phyloP scores from a whole-genome alignment of 2,797 vertebrate genomes.

The Craterocephalus amniculus region DNA sequence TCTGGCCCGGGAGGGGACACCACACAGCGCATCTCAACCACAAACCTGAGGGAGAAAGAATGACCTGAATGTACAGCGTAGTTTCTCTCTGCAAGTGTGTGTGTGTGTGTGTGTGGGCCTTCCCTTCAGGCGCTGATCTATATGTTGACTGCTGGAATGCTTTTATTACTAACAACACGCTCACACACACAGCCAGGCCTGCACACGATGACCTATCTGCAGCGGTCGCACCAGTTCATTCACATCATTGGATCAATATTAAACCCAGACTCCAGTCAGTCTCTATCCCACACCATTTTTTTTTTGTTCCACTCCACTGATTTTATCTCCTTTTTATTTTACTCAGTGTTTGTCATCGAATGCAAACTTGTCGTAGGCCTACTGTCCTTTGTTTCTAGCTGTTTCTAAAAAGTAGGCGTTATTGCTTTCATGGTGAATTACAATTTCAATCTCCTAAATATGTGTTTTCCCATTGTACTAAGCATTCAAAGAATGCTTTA shows the following conservation, averaged over 20 bases:
- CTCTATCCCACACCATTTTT: not conserved
- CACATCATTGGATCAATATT: conserved; percentile 52
- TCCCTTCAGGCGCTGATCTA: conserved; percentile 53
- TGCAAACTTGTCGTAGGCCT: not conserved
- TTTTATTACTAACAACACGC: conserved; percentile 62
- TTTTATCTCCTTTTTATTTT: not conserved
- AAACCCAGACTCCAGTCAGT: conserved; percentile 11
- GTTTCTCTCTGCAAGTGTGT: conserved; percentile 37
- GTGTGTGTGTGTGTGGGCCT: conserved; percentile 48
- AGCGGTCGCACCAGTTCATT: conserved; percentile 48
- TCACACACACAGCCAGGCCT: conserved; percentile 3
- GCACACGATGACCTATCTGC: conserved; percentile 49
- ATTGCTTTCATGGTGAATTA: not conserved
- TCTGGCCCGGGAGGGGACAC: conserved; percentile 12
- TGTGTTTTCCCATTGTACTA: not conserved
- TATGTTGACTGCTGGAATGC: conserved; percentile 68
- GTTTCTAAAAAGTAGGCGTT: not conserved
- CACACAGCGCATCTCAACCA: conserved; percentile 61
- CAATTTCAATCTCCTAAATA: not conserved
- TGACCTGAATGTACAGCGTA: conserved; percentile 62
- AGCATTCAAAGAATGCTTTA: not conserved
- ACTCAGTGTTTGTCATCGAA: not conserved
- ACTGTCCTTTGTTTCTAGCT: not conserved
- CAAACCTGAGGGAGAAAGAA: conserved; percentile 59
- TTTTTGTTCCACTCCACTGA: not conserved